Percentiles rank a stretch among this genome's conserved stretches.
Evolutionary conservation across 2,888 invertebrate genomes (phyloP).

Genomic region (Eristalis arbustorum): DNA sequence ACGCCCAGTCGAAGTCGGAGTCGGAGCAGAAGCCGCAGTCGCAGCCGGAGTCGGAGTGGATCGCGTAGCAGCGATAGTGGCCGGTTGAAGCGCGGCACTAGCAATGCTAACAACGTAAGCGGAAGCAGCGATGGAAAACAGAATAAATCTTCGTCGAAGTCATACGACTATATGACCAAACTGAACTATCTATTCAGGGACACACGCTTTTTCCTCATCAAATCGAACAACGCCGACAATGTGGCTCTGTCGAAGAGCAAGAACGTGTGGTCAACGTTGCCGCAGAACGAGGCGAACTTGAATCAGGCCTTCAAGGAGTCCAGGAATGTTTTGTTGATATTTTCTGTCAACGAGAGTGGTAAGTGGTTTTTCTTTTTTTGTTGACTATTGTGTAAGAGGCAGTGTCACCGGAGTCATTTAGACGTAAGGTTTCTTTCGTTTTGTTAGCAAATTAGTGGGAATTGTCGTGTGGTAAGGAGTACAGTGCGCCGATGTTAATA

Average conservation of each 20-base stretch:
- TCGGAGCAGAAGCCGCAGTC: background rate
- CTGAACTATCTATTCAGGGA: conserved; percentile 96
- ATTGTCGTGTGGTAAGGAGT: too few relatives aligned
- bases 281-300: conserved; percentile 97
- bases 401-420: too few relatives aligned
- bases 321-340: conserved; percentile 95
- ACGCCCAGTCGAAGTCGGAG: conserved; percentile 71
- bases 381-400: background rate
- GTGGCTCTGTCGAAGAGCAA: conserved; percentile 96
- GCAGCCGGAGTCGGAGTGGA: conserved; percentile 31
- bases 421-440: background rate
- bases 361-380: conserved; percentile 68
- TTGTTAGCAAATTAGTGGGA: background rate
- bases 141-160: conserved; percentile 82
- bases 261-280: conserved; percentile 98
- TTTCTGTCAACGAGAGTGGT: conserved; percentile 98
- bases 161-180: conserved; percentile 92
- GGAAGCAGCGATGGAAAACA: conserved; percentile 73
- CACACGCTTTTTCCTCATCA: conserved; percentile 96
- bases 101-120: conserved; percentile 71
- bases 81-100: conserved; percentile 72
- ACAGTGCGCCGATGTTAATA: too few relatives aligned
- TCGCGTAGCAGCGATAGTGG: conserved; percentile 48
- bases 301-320: conserved; percentile 96
- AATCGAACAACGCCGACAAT: conserved; percentile 98